Percentiles rank a stretch among this genome's conserved stretches.
Conservation (phyloP, 1,140 invertebrate genomes). For the Leptinotarsa lineolata region DNA sequence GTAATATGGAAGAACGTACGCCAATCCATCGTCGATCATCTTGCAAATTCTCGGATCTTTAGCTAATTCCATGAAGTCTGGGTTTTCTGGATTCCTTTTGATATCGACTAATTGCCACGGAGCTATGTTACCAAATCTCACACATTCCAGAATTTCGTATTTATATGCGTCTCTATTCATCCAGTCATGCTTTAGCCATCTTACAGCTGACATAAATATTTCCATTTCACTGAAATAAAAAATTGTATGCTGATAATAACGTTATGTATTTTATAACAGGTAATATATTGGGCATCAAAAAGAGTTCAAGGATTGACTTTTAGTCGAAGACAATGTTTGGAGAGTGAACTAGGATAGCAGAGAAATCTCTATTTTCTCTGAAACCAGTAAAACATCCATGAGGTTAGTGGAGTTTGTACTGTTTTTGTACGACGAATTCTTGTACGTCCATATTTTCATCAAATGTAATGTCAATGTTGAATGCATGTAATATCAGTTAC, state of each 20-base stretch:
- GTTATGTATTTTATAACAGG: not conserved
- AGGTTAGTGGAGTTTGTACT: too few species aligned
- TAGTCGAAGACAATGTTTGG: too few species aligned
- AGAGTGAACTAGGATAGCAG: too few species aligned
- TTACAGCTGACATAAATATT: conserved; percentile 73
- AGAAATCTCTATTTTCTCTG: too few species aligned
- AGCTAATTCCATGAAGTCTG: conserved; percentile 69
- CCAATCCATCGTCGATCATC: conserved; percentile 74
- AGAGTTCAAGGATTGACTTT: too few species aligned
- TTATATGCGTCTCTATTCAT: conserved; percentile 59
- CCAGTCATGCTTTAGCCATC: conserved; percentile 75
- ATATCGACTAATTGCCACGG: conserved; percentile 75
- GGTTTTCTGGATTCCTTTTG: conserved; percentile 69
- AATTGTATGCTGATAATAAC: not conserved
- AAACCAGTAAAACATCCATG: too few species aligned
- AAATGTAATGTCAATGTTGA: too few species aligned
- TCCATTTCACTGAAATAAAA: conserved; percentile 68
- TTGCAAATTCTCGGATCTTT: conserved; percentile 68
- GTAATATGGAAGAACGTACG: conserved; percentile 58
- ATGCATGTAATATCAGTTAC: too few species aligned
- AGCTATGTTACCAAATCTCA: conserved; percentile 74
- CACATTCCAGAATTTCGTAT: conserved; percentile 65
- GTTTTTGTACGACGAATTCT: too few species aligned
- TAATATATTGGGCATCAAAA: too few species aligned
- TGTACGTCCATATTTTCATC: too few species aligned